Base-by-base conservation (phyloP, 1,140 invertebrate genomes). In the Sesamia nonagrioides region DNA sequence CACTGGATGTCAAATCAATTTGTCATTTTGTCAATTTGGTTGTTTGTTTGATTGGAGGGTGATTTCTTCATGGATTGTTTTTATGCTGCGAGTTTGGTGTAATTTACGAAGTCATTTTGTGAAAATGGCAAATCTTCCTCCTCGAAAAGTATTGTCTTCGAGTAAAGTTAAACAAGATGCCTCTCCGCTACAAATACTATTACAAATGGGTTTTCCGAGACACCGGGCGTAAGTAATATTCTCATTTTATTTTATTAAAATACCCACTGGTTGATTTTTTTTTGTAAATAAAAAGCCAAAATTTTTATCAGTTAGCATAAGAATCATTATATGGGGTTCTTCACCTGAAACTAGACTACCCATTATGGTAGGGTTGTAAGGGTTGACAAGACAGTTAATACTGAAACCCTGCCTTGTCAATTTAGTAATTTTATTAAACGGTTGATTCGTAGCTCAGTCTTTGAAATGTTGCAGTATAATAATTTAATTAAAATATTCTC, bases 181-280 rank as follows among this genome's bases (percentile, higher is more conserved):
- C 80, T 97, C 97, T 66, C 97, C 97, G 27, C 93, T 98, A 79
- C 97, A 98, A 94, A 97, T 97, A 27, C 95, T 98, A 33, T 92
- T 98, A 68, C 97, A 98, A 95, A 97, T 98, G 96, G 98, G 98
- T 45, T 98, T 98, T 95, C 97, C 97, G 2, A 97, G 97, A 94
- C 97, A 98, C 82, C 96, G 98, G 96, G 97, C 97, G 98, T 98
- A 96, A 96, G 89, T 85, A 63, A 33, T 11, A 50, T 42, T 58
- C 45, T 42, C 45, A 61, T 63, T 72, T 66, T 61, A 78, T 56
- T 74, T 42, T 27, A 52, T 80, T 83, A 37, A 7, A 42, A 35
- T n/a, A n/a, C 73, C 27, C 27, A 27, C 27, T 1, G 27, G 3
- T 27, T 27, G 27, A 27, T 1, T 27, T 27, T 27, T 1, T 1